These are phyloP conservation scores for Acanthoscelides obtectus DNA, from an alignment of 2,888 invertebrate species.

Conservation along the genomic window DNA sequence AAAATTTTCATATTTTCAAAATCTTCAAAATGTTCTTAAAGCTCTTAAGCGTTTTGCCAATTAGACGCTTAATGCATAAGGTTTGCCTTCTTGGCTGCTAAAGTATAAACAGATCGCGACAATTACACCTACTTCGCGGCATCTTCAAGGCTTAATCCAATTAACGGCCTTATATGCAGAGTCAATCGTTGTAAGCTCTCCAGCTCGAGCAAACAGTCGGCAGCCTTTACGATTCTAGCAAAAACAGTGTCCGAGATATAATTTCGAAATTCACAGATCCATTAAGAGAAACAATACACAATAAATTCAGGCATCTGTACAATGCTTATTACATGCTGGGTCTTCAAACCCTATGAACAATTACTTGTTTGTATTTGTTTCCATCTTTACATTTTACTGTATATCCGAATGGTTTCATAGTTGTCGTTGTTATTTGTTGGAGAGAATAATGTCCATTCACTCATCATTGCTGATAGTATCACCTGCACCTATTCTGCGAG, in stretches of 20 bases:
- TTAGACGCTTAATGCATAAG: no score
- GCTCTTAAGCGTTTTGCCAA: no score
- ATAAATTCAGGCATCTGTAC: not conserved
- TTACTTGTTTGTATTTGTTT: not conserved
- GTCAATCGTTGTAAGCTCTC: not conserved
- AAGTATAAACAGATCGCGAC: no score
- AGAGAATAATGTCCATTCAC: not conserved
- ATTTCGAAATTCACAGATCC: not conserved
- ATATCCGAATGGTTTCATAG: not conserved
- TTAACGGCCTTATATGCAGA: no score
- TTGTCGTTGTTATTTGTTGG: not conserved
- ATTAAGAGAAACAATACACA: not conserved
- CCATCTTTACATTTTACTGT: not conserved
- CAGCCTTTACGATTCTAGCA: not conserved
- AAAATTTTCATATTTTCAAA: no score
- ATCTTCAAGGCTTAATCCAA: no score
- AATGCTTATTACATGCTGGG: not conserved
- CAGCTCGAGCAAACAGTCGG: not conserved
- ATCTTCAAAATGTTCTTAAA: no score
- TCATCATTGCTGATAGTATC: not conserved
- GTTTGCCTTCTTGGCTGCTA: no score
- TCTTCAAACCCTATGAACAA: not conserved
- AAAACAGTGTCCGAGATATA: not conserved
- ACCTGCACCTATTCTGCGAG: not conserved
- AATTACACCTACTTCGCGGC: no score